These are phyloP conservation scores for Ploceus nigricollis DNA, from an alignment of 2,113 vertebrate species.

Conservation along the genomic window DNA sequence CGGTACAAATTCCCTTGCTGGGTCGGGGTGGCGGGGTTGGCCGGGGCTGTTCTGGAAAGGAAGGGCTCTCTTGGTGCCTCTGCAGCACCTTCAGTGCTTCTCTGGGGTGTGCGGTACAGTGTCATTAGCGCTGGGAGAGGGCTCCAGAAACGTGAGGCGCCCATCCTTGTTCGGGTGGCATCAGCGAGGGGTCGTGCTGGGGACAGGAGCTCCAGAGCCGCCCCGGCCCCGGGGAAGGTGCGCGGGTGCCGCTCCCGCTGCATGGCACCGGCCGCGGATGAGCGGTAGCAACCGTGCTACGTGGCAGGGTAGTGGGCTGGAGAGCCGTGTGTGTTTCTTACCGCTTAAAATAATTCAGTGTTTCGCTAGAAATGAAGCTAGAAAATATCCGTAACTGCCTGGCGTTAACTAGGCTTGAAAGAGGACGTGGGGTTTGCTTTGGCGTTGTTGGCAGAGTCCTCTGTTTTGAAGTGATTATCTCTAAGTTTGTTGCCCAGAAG, in stretches of 20 bases:
- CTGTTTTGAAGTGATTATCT: neutral
- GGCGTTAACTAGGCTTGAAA: neutral
- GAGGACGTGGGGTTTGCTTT: neutral
- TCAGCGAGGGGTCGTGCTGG: fast-evolving
- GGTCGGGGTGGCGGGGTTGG: neutral
- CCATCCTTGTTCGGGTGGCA: fast-evolving
- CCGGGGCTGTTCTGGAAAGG: neutral
- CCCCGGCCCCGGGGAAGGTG: fast-evolving
- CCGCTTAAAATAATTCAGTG: fast-evolving
- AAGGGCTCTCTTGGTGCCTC: neutral
- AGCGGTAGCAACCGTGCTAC: fast-evolving
- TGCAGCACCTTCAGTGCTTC: neutral
- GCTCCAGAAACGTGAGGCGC: neutral
- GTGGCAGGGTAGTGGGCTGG: neutral
- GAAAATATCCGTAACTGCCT: neutral
- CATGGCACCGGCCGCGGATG: fast-evolving
- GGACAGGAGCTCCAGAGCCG: fast-evolving
- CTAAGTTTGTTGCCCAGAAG: neutral
- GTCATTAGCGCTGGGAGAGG: neutral
- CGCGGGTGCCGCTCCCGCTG: neutral
- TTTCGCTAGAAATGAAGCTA: neutral
- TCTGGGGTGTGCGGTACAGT: neutral
- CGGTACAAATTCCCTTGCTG: too few relatives aligned
- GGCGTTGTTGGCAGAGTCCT: neutral
- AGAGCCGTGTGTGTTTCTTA: fast-evolving